These are phyloP conservation scores for Campopleginae sp. DNA, from an alignment of 2,888 invertebrate genomes.

Conservation along the genomic window DNA sequence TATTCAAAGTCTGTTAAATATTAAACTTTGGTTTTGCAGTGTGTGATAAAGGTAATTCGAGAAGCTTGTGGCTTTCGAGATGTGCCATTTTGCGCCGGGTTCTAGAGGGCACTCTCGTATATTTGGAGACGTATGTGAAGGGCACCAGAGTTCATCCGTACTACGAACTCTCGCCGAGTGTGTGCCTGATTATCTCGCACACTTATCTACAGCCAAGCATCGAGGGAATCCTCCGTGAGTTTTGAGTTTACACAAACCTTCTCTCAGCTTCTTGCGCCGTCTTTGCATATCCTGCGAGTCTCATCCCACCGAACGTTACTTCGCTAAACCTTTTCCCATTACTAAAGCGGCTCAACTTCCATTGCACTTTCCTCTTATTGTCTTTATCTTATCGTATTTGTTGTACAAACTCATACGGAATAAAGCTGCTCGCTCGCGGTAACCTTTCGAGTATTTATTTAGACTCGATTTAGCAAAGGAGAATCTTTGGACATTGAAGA, in stretches of 20 bases:
- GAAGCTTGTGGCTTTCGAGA: not conserved
- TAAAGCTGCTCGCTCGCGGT: not conserved
- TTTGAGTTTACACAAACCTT: not conserved
- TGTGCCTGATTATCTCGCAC: conserved; percentile 52
- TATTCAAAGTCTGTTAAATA: no score
- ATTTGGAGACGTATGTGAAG: conserved; percentile 5
- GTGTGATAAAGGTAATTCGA: not conserved
- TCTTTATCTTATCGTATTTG: conserved; percentile 14
- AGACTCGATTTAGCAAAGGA: not conserved
- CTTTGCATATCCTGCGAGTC: conserved; percentile 50
- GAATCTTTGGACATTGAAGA: not conserved
- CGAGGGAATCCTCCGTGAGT: conserved; percentile 36
- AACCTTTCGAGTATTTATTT: not conserved
- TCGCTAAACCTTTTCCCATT: conserved; percentile 32
- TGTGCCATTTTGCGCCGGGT: not conserved
- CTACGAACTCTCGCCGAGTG: conserved; percentile 22
- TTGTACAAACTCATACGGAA: not conserved
- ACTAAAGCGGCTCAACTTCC: conserved; percentile 17
- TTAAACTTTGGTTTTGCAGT: not conserved
- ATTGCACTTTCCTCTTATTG: conserved; percentile 3
- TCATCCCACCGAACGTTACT: conserved; percentile 36
- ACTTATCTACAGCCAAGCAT: conserved; percentile 45
- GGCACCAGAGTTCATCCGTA: conserved; percentile 48
- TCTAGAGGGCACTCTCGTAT: not conserved
- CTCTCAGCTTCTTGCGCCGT: conserved; percentile 14